Conservation (phyloP, 2,888 invertebrate species). For the Tenthredo amoena region DNA sequence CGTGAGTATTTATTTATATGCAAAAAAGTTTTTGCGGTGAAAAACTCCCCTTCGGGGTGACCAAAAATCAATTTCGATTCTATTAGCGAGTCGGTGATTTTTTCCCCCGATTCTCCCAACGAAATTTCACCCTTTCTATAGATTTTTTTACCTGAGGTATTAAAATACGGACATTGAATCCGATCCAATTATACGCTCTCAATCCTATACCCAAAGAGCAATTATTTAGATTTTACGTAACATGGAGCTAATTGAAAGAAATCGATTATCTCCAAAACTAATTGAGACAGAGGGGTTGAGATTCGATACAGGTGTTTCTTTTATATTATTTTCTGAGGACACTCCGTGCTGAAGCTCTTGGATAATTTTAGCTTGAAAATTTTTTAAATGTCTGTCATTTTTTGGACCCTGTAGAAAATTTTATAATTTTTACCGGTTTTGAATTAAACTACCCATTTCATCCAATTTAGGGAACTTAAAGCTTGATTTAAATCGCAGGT, state of each 20-base stretch:
- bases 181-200: background rate
- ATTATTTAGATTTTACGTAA: slow-evolving; percentile 7
- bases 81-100: background rate
- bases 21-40: background rate
- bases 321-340: background rate
- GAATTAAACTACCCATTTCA: background rate
- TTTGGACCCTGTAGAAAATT: background rate
- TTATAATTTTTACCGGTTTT: too few relatives aligned
- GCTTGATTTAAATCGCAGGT: background rate
- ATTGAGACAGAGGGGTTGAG: background rate
- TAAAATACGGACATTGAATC: background rate
- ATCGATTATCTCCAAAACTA: slow-evolving; percentile 2
- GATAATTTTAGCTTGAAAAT: background rate
- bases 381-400: too few relatives aligned
- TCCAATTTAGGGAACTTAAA: background rate
- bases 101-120: background rate
- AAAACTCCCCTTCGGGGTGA: background rate
- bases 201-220: background rate
- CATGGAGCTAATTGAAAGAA: slow-evolving; percentile 1
- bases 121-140: background rate
- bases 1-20: slow-evolving; percentile 20
- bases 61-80: background rate
- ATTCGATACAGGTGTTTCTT: background rate
- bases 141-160: background rate
- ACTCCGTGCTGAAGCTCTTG: background rate